Evolutionary conservation across 1,140 invertebrate species (phyloP), one percentile per base, ranked within the genome.

Genomic region (Spodoptera frugiperda): DNA sequence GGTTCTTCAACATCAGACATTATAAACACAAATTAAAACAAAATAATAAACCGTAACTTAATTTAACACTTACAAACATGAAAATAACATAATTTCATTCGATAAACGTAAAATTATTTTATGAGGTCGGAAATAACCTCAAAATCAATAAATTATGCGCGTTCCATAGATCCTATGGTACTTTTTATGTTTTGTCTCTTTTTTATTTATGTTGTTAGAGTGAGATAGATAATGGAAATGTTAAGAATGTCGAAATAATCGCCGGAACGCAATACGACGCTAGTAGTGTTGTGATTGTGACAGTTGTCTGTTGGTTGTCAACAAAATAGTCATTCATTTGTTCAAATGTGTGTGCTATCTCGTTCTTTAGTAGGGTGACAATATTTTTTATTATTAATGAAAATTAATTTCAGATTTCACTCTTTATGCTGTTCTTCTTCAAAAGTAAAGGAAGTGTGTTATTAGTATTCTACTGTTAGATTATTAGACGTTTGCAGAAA

Each of bases 1-100:
- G 86, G 86, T 77, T 87, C 86, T 73, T 87, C 86, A 30, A 78
- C 25, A 25, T 87, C 86, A 17, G 86, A 86, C 84, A 86, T 87
- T 59, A 17, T 78, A 49, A 61, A 59, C 44, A 49, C n/a, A 30
- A 73, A 30, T 14, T 61, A 17, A 54, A 44, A 33, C 55, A 30
- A 65, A 65, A 65, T 2, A 2, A 30, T 3, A 48, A 21, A 21
- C 21, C 12, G 33, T 48, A 17, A 48, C 44, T 48, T 48, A n/a
- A 48, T 65, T 14, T 14, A 12, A 1, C 44, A 46, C 17, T 48
- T 25, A 48, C 33, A 8, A 65, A 48, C 44, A 65, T 17, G 19
- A 21, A 19, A 65, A 48, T 65, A 65, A 17, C 61, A 48, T 65
- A 65, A 48, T 65, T 65, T 48, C 0, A 6, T 17, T 0, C 11